These are phyloP conservation scores for Anthophora plumipes DNA, from an alignment of 2,888 invertebrate species.

Conservation along the genomic window DNA sequence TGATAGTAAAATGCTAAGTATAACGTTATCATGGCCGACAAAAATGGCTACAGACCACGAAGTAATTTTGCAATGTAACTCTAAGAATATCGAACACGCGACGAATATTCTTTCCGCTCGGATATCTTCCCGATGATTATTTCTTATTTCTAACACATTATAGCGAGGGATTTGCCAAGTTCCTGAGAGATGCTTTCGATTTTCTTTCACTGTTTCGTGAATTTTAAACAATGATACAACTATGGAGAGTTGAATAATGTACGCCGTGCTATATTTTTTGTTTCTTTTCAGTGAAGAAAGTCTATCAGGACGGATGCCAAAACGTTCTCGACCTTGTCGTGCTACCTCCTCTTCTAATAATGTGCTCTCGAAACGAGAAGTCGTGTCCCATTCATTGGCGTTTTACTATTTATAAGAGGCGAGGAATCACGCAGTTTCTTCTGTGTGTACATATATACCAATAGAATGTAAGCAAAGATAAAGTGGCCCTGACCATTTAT, in stretches of 20 bases:
- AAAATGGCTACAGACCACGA: conserved; percentile 17
- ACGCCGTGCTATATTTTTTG: background rate
- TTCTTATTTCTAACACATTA: background rate
- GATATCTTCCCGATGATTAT: background rate
- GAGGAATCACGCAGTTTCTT: conserved; percentile 23
- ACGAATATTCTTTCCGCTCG: background rate
- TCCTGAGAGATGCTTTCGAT: background rate
- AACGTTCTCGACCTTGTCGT: conserved; percentile 72
- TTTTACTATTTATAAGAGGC: conserved; percentile 27
- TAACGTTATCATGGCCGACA: background rate
- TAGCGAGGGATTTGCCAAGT: background rate
- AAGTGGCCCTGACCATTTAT: background rate
- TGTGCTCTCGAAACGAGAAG: conserved; percentile 60
- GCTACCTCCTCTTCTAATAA: conserved; percentile 78
- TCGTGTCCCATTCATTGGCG: conserved; percentile 28
- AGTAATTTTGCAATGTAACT: conserved; percentile 25
- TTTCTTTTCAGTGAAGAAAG: conserved; percentile 39
- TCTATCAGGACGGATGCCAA: conserved; percentile 30
- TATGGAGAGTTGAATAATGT: background rate
- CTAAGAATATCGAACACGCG: conserved; percentile 13
- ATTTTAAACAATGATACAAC: background rate
- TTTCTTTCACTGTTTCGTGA: background rate
- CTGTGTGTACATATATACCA: background rate
- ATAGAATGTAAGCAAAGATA: background rate
- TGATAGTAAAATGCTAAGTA: background rate